Percentiles rank a stretch among this genome's conserved stretches.
Evolutionary conservation across 2,888 invertebrate species (phyloP).

Genomic region (Drosophila ustulata): DNA sequence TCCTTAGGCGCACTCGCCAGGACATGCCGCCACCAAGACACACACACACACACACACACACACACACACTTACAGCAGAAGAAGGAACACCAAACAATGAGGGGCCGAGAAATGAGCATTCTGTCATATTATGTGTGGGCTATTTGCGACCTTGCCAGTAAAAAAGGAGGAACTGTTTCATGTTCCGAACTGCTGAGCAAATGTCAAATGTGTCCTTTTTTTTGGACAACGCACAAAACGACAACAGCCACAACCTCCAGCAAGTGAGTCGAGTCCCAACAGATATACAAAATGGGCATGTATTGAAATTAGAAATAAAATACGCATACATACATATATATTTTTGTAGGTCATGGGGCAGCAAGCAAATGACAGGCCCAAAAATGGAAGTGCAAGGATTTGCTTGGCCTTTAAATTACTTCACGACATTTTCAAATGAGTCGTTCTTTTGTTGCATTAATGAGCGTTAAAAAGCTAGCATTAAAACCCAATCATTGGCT

Average conservation of each 20-base stretch:
- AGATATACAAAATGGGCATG: constrained; percentile 23
- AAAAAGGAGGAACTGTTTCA: constrained; percentile 31
- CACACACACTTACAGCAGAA: neutral
- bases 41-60: constrained; percentile 10
- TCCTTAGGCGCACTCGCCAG: constrained; percentile 24
- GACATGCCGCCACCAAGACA: constrained; percentile 8
- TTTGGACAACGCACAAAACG: constrained; percentile 26
- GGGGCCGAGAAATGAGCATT: constrained; percentile 34
- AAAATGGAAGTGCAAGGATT: neutral
- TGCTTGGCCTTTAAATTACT: neutral
- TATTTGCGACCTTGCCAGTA: constrained; percentile 29
- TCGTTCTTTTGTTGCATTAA: neutral
- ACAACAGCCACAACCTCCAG: constrained; percentile 1
- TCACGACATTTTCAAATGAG: neutral
- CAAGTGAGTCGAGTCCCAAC: neutral
- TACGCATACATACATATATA: neutral
- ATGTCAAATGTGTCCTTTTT: constrained; percentile 53
- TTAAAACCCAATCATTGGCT: too few species aligned
- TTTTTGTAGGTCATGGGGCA: constrained; percentile 32
- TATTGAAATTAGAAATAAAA: constrained; percentile 38
- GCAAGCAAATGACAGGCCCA: constrained; percentile 9
- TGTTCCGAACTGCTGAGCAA: constrained; percentile 34
- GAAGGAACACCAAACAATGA: constrained; percentile 14
- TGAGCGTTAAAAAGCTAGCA: too few species aligned
- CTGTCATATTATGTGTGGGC: constrained; percentile 26